These are phyloP conservation scores for Paradoxurus hermaphroditus DNA, from an alignment of 2,113 vertebrate species.

Conservation along the genomic window DNA sequence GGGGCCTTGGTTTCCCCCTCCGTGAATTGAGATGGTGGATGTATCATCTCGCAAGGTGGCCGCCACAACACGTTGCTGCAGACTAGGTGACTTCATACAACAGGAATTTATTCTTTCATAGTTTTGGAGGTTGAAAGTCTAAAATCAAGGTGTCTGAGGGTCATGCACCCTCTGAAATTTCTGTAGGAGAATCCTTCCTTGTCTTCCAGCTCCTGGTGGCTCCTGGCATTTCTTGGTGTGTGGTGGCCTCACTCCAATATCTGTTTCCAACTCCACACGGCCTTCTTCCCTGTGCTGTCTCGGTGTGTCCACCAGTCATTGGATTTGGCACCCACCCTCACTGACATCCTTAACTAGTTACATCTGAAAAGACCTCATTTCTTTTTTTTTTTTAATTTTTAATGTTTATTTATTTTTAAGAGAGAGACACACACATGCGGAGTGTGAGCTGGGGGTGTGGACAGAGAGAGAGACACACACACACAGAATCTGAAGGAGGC, in stretches of 20 bases:
- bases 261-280: neutral
- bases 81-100: neutral
- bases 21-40: neutral
- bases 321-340: neutral
- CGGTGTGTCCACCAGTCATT: neutral
- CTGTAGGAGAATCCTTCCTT: neutral
- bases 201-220: neutral
- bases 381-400: too few species aligned
- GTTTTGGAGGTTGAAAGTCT: neutral
- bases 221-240: neutral
- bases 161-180: neutral
- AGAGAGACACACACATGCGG: too few species aligned
- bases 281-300: neutral
- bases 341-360: neutral
- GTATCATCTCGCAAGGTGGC: neutral
- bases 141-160: neutral
- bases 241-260: neutral
- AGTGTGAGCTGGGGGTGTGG: too few species aligned
- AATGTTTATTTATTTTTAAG: too few species aligned
- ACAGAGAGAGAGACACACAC: too few species aligned
- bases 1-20: neutral
- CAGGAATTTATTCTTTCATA: neutral
- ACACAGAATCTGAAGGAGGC: too few species aligned
- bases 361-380: neutral
- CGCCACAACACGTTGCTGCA: neutral